These are phyloP conservation scores for Ennomos fuscantarius DNA, from an alignment of 2,888 invertebrate species.

Conservation along the genomic window DNA sequence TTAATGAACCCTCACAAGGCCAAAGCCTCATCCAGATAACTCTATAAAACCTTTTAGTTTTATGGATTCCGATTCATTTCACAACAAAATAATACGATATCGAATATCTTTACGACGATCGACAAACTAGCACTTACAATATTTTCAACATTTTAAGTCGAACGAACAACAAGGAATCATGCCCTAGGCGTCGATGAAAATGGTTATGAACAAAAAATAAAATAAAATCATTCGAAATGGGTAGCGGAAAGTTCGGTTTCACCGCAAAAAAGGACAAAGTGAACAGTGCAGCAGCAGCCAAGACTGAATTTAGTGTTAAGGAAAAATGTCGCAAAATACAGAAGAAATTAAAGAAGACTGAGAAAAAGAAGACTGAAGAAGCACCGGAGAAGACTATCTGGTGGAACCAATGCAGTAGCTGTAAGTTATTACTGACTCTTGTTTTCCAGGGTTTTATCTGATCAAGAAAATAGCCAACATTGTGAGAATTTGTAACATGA, in stretches of 20 bases:
- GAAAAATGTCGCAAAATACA: conserved; percentile 77
- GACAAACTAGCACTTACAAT: conserved; percentile 58
- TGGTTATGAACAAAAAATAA: conserved; percentile 52
- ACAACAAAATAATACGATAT: conserved; percentile 75
- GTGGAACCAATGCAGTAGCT: conserved; percentile 81
- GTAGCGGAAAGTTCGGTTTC: conserved; percentile 78
- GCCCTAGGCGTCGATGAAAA: conserved; percentile 54
- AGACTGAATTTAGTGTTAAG: conserved; percentile 81
- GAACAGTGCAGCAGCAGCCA: conserved; percentile 57
- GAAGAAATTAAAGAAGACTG: conserved; percentile 82
- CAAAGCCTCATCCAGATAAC: conserved; percentile 72
- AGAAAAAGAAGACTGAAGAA: conserved; percentile 78
- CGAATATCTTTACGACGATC: conserved; percentile 75
- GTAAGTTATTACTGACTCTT: conserved; percentile 60
- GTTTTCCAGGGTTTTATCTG: not conserved
- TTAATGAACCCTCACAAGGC: conserved; percentile 80
- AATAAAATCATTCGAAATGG: conserved; percentile 69
- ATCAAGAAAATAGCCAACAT: not conserved
- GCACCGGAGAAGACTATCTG: conserved; percentile 78
- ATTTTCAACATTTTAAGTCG: conserved; percentile 58
- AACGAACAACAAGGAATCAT: conserved; percentile 50
- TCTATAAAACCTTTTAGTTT: conserved; percentile 82
- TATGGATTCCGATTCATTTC: conserved; percentile 75
- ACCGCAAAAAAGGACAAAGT: conserved; percentile 76
- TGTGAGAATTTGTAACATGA: not conserved